These are phyloP conservation scores for Tachystola acroxantha DNA, from an alignment of 2,888 invertebrate species.

Conservation along the genomic window DNA sequence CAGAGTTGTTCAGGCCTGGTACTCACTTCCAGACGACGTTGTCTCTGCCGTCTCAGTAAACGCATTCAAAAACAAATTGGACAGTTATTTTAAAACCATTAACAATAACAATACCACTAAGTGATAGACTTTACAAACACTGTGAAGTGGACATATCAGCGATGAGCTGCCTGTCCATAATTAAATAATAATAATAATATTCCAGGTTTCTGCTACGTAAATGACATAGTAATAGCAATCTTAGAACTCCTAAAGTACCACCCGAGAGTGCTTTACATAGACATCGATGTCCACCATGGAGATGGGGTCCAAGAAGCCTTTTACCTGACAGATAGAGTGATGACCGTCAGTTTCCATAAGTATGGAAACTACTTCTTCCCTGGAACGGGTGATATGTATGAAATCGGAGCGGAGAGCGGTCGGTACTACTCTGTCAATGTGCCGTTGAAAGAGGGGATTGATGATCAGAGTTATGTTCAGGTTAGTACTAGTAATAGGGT, in stretches of 20 bases:
- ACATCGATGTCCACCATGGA: constrained; percentile 99
- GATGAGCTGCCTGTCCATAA: too few species aligned
- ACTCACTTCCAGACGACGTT: too few species aligned
- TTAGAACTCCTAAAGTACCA: constrained; percentile 96
- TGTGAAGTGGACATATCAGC: too few species aligned
- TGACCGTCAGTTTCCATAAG: constrained; percentile 99
- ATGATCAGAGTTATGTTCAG: constrained; percentile 94
- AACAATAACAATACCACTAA: too few species aligned
- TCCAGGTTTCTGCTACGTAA: constrained; percentile 97
- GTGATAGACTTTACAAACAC: too few species aligned
- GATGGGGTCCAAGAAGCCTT: constrained; percentile 99
- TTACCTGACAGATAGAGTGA: constrained; percentile 96
- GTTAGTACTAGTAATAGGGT: too few species aligned
- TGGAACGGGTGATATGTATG: constrained; percentile 99
- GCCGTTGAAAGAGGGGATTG: constrained; percentile 98
- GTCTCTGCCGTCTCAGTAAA: too few species aligned
- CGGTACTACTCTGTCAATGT: constrained; percentile 99
- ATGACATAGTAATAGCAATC: constrained; percentile 98
- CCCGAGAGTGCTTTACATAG: constrained; percentile 96
- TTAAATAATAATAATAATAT: too few species aligned
- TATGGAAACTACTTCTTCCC: constrained; percentile 99
- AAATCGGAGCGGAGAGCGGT: constrained; percentile 97
- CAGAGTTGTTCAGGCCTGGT: too few species aligned
- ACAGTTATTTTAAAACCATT: too few species aligned
- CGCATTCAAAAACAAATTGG: too few species aligned